Conservation (phyloP, 2,888 invertebrate genomes). For the Polietes domitor region DNA sequence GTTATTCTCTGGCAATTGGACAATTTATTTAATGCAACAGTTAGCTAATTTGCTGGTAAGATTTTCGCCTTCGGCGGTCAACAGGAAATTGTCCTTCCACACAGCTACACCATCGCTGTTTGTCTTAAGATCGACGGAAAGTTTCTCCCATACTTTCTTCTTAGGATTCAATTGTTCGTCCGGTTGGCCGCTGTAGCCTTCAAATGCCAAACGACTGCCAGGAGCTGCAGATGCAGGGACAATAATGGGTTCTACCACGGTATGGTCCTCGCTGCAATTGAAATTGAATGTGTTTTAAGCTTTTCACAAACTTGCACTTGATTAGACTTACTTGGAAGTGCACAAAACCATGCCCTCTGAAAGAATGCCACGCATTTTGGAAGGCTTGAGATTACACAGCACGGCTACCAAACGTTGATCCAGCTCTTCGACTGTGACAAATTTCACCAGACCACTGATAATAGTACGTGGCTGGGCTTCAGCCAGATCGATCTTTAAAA, state of each 20-base stretch:
- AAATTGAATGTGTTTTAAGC: neutral
- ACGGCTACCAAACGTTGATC: conserved; percentile 94
- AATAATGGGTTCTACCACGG: conserved; percentile 91
- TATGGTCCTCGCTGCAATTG: conserved; percentile 85
- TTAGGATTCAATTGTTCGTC: conserved; percentile 96
- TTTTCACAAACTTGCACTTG: too few species aligned
- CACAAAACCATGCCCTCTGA: conserved; percentile 97
- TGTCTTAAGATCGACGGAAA: conserved; percentile 90
- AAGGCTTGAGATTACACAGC: conserved; percentile 97
- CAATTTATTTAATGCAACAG: conserved; percentile 89
- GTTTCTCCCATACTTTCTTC: conserved; percentile 97
- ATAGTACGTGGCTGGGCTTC: conserved; percentile 86
- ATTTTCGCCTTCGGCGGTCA: conserved; percentile 87
- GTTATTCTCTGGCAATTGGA: too few species aligned
- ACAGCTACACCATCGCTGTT: conserved; percentile 87
- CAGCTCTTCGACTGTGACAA: conserved; percentile 94
- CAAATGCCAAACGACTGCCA: conserved; percentile 92
- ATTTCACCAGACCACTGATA: conserved; percentile 95
- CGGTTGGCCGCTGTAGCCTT: conserved; percentile 91
- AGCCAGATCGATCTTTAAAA: conserved; percentile 96
- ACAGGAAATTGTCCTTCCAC: conserved; percentile 91
- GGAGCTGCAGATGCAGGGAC: conserved; percentile 89
- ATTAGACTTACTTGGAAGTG: conserved; percentile 86
- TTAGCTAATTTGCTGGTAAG: conserved; percentile 89
- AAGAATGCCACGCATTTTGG: conserved; percentile 95